Percentiles rank a stretch among this genome's conserved stretches.
These are phyloP conservation scores for Thysanoteuthis rhombus DNA, from an alignment of 2,888 invertebrate species.

Conservation along the genomic window DNA sequence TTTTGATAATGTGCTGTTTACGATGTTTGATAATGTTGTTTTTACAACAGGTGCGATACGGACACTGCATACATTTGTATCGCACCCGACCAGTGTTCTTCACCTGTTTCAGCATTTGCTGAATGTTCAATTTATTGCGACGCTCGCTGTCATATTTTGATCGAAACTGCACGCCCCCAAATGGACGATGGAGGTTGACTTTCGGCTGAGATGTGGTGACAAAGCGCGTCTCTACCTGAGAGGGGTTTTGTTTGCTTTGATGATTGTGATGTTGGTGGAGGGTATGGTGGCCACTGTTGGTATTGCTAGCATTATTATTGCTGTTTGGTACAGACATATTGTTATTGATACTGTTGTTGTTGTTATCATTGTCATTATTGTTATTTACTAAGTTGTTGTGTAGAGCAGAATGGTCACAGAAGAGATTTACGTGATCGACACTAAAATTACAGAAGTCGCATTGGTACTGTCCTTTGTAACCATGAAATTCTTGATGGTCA, in stretches of 20 bases:
- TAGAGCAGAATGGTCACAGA: conserved; percentile 38
- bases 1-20: conserved; percentile 50
- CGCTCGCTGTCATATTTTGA: conserved; percentile 16
- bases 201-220: background rate
- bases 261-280: background rate
- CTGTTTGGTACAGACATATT: background rate
- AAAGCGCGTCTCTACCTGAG: background rate
- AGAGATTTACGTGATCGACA: conserved; percentile 34
- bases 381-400: conserved; percentile 29
- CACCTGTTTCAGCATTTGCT: conserved; percentile 37
- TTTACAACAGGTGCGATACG: conserved; percentile 51
- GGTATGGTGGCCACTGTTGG: background rate
- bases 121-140: conserved; percentile 19
- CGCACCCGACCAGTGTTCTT: conserved; percentile 43
- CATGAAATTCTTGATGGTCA: conserved; percentile 39
- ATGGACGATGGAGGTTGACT: background rate
- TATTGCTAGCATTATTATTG: conserved; percentile 20
- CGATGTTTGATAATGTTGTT: conserved; percentile 55
- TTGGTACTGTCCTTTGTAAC: conserved; percentile 33
- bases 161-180: background rate
- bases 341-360: background rate
- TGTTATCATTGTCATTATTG: background rate
- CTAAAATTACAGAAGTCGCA: conserved; percentile 35
- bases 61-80: conserved; percentile 53
- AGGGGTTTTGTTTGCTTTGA: background rate